Evolutionary conservation across 1,140 invertebrate genomes (phyloP).

Genomic region (Drosophila yakuba): DNA sequence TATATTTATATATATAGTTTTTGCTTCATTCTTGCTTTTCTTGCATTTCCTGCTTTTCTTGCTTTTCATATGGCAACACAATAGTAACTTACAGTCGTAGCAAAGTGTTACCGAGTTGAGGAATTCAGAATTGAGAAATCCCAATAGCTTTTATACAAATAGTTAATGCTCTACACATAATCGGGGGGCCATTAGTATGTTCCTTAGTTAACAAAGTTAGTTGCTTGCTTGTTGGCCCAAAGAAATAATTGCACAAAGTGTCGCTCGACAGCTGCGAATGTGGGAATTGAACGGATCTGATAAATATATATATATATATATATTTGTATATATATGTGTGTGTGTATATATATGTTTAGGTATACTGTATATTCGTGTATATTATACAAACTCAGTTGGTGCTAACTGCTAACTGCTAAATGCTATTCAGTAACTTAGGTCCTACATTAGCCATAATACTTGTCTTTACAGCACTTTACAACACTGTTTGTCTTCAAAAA

Average conservation of each 20-base stretch:
- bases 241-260: slow-evolving; percentile 57
- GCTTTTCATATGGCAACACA: slow-evolving; percentile 69
- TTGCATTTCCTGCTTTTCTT: slow-evolving; percentile 10
- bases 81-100: slow-evolving; percentile 78
- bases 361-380: slow-evolving; percentile 41
- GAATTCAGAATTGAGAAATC: slow-evolving; percentile 17
- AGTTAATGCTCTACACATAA: slow-evolving; percentile 61
- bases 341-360: slow-evolving; percentile 23
- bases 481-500: slow-evolving; percentile 17
- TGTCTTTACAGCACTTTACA: slow-evolving; percentile 43
- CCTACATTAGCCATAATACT: slow-evolving; percentile 49
- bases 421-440: slow-evolving; percentile 50
- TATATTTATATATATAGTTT: slow-evolving; percentile 54
- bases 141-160: slow-evolving; percentile 68
- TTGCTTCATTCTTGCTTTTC: slow-evolving; percentile 25
- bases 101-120: slow-evolving; percentile 53
- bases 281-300: slow-evolving; percentile 51
- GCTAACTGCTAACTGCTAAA: slow-evolving; percentile 50
- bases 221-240: slow-evolving; percentile 25
- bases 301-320: slow-evolving; percentile 21
- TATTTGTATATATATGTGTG: neutral
- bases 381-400: slow-evolving; percentile 49
- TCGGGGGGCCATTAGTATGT: slow-evolving; percentile 21
- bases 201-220: slow-evolving; percentile 3
- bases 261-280: slow-evolving; percentile 51